phyloP scores from a whole-genome alignment of 2,113 vertebrate species.

The Ovis canadensis region DNA sequence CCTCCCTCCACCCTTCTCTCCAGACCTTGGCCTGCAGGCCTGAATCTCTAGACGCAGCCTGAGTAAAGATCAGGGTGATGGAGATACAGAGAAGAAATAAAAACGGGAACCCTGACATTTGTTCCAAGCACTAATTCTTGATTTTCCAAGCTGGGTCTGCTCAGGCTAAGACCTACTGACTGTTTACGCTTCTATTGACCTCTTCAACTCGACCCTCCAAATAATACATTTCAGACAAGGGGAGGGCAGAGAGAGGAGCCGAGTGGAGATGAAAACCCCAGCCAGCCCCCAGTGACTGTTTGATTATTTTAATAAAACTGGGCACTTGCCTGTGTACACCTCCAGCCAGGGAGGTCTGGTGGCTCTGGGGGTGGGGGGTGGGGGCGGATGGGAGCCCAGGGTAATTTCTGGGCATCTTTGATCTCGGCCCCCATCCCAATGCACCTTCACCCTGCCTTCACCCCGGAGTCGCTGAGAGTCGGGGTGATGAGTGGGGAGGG shows the following conservation, averaged over 20 bases:
- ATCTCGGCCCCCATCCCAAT: background rate
- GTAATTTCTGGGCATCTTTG: conserved; percentile 61
- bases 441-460: conserved; percentile 49
- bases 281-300: conserved; percentile 70
- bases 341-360: conserved; percentile 40
- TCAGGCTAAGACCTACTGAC: conserved; percentile 69
- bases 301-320: conserved; percentile 80
- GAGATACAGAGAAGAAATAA: background rate
- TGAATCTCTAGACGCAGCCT: background rate
- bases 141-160: conserved; percentile 67
- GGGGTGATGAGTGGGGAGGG: conserved; percentile 32
- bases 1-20: background rate
- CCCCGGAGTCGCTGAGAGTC: background rate
- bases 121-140: conserved; percentile 47
- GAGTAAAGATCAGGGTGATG: background rate
- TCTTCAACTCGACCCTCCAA: conserved; percentile 79
- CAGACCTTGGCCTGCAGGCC: background rate
- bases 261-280: conserved; percentile 63
- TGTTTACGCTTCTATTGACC: conserved; percentile 75
- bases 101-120: conserved; percentile 47
- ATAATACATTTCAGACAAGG: conserved; percentile 70
- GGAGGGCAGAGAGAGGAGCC: background rate
- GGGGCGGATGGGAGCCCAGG: background rate
- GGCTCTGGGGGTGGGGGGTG: background rate
- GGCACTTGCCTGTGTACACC: conserved; percentile 44